Conservation (phyloP, 2,888 invertebrate genomes). For the Pseudanteris insignis region DNA sequence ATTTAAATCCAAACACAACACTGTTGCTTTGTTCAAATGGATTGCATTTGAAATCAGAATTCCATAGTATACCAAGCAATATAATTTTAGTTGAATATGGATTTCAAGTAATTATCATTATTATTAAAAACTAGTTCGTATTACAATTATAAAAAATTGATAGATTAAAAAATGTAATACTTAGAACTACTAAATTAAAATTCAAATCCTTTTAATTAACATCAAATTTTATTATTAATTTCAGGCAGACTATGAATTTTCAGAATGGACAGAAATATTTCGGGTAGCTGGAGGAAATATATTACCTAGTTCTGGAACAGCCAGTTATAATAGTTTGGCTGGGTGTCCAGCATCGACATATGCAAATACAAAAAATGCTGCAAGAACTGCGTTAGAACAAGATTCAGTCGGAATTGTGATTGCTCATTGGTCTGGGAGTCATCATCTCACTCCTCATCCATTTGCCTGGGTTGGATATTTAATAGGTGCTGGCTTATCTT, state of each 20-base stretch:
- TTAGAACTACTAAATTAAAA: neutral
- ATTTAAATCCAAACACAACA: conserved; percentile 63
- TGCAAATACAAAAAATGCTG: conserved; percentile 70
- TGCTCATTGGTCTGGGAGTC: conserved; percentile 72
- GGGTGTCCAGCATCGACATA: conserved; percentile 72
- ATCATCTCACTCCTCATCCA: conserved; percentile 70
- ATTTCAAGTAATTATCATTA: conserved; percentile 67
- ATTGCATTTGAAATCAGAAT: conserved; percentile 64
- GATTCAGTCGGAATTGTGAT: conserved; percentile 69
- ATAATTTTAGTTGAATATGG: conserved; percentile 71
- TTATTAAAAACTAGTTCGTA: neutral
- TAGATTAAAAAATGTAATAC: neutral
- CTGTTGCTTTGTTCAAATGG: conserved; percentile 67
- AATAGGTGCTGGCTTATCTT: conserved; percentile 70
- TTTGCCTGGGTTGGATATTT: conserved; percentile 72
- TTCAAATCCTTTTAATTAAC: neutral
- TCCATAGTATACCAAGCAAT: conserved; percentile 68
- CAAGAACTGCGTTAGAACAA: conserved; percentile 68
- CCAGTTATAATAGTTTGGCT: conserved; percentile 71
- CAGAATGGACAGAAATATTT: conserved; percentile 67
- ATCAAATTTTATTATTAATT: conserved; percentile 9
- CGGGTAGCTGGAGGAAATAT: conserved; percentile 67
- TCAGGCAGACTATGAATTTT: conserved; percentile 70
- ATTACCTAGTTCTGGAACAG: conserved; percentile 70
- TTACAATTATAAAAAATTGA: neutral